Percentiles rank a stretch among this genome's conserved stretches.
Conservation (phyloP, 2,113 vertebrate species). For the Sceloporus tristichus region DNA sequence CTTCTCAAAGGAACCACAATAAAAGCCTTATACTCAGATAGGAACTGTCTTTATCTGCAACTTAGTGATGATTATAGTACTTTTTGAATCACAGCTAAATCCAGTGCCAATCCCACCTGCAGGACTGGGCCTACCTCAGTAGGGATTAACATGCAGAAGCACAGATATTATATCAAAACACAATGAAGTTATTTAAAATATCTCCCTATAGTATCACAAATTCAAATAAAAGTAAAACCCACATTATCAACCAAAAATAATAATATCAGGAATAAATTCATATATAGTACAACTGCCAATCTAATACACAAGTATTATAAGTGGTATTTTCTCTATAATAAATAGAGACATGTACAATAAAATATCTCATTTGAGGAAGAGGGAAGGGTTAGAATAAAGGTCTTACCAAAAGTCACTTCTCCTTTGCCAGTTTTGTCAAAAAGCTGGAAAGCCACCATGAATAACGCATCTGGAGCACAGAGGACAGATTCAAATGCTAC, state of each 20-base stretch:
- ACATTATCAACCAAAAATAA: background rate
- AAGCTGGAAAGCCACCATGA: conserved; percentile 90
- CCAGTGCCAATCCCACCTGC: background rate
- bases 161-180: background rate
- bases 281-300: background rate
- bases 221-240: too few species aligned
- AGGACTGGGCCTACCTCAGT: background rate
- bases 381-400: background rate
- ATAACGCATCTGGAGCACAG: conserved; percentile 87
- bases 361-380: background rate
- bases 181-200: background rate
- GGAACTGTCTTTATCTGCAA: background rate
- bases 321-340: background rate
- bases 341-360: background rate
- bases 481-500: conserved; percentile 89
- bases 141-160: background rate
- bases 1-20: background rate
- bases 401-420: conserved; percentile 88
- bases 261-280: background rate
- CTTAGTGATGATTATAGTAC: background rate
- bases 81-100: background rate
- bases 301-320: background rate
- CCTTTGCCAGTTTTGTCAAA: conserved; percentile 90
- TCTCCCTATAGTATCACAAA: background rate
- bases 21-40: background rate